A percentile compares a stretch with the other conserved stretches of the same genome.
These are phyloP conservation scores for Dolichomitus sp. DNA, from an alignment of 2,888 invertebrate genomes.

Conservation along the genomic window DNA sequence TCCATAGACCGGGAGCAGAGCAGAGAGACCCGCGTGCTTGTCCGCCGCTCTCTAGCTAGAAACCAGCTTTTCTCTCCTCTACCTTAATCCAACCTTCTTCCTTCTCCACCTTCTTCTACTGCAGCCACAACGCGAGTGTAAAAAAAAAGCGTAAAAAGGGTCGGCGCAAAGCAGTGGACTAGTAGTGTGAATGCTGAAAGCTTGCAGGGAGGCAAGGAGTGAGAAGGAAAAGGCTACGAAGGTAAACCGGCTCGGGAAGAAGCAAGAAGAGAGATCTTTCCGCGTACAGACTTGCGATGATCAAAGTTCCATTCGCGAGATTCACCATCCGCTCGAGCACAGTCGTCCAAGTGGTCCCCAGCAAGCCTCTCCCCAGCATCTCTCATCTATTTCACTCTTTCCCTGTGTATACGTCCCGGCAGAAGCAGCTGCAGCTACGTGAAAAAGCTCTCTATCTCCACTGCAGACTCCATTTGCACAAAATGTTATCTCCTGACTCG, in stretches of 20 bases:
- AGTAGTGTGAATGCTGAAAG: constrained; percentile 32
- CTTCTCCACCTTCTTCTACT: constrained; percentile 33
- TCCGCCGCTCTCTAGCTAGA: constrained; percentile 69
- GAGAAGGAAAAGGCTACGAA: constrained; percentile 11
- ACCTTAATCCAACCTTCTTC: constrained; percentile 75
- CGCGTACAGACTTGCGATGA: constrained; percentile 63
- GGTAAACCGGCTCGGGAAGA: constrained; percentile 38
- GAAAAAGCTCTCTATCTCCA: constrained; percentile 63
- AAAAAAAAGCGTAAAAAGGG: constrained; percentile 44
- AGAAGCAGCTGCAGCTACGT: constrained; percentile 55
- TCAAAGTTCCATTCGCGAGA: constrained; percentile 64
- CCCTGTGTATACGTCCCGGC: background rate
- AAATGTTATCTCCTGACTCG: constrained; percentile 63
- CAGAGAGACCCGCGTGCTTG: constrained; percentile 69
- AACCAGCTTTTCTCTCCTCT: constrained; percentile 74
- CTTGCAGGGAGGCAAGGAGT: constrained; percentile 22
- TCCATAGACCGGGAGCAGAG: constrained; percentile 81
- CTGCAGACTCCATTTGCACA: constrained; percentile 64
- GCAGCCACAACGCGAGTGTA: constrained; percentile 33
- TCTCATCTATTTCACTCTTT: constrained; percentile 42
- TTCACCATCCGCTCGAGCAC: constrained; percentile 35
- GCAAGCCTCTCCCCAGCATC: constrained; percentile 3
- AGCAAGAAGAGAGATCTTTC: constrained; percentile 32
- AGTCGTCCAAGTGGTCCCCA: constrained; percentile 65
- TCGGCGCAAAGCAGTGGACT: constrained; percentile 19